Evolutionary conservation across 2,113 vertebrate genomes (phyloP).

Genomic region (Poeciliopsis retropinna): DNA sequence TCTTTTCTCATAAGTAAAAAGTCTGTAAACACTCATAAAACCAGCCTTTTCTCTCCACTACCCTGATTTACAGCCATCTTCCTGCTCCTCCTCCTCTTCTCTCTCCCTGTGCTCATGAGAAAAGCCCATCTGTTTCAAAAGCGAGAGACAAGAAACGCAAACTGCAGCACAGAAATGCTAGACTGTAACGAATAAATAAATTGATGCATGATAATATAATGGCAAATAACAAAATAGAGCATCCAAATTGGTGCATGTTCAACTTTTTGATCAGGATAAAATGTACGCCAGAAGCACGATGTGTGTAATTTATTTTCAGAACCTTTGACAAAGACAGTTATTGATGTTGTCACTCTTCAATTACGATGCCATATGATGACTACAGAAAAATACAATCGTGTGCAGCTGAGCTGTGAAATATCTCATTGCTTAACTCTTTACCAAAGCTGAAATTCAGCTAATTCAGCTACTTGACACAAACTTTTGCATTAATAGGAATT

Average conservation of each 20-base stretch:
- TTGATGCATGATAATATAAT: slow-evolving; percentile 26
- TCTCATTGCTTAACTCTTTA: neutral
- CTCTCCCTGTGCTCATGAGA: slow-evolving; percentile 21
- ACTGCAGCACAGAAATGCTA: slow-evolving; percentile 31
- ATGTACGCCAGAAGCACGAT: slow-evolving; percentile 61
- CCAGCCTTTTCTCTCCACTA: slow-evolving; percentile 50
- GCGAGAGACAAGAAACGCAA: slow-evolving; percentile 46
- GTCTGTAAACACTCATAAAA: slow-evolving; percentile 74
- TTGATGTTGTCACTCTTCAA: slow-evolving; percentile 8
- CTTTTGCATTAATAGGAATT: slow-evolving; percentile 16
- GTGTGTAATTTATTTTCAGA: slow-evolving; percentile 53
- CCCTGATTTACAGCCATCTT: slow-evolving; percentile 57
- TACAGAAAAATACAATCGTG: neutral
- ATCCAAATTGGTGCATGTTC: slow-evolving; percentile 52
- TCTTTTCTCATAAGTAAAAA: slow-evolving; percentile 68
- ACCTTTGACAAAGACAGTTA: slow-evolving; percentile 31
- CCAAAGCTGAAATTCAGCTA: slow-evolving; percentile 1
- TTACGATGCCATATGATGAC: neutral
- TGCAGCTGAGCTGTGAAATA: neutral
- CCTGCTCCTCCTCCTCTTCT: slow-evolving; percentile 1
- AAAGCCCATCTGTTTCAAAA: slow-evolving; percentile 65
- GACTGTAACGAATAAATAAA: slow-evolving; percentile 30
- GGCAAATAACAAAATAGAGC: slow-evolving; percentile 38
- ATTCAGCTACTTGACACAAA: neutral
- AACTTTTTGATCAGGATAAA: slow-evolving; percentile 56